Percentiles rank a stretch among this genome's conserved stretches.
phyloP scores from a whole-genome alignment of 1,140 invertebrate species.

The Dinoponera quadriceps region DNA sequence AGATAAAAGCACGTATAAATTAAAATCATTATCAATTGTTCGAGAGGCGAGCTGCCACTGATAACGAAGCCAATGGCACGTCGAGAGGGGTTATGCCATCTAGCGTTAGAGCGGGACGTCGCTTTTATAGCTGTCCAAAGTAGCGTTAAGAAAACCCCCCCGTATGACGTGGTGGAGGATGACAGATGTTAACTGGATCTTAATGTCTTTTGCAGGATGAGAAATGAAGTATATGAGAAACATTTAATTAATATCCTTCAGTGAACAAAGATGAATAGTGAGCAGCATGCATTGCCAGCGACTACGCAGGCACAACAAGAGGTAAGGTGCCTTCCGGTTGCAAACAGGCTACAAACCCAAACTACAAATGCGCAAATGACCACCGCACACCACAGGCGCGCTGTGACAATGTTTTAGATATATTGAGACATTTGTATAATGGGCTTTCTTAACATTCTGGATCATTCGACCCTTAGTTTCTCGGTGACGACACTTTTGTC shows the following conservation, averaged over 20 bases:
- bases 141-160: too few relatives aligned
- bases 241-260: constrained; percentile 77
- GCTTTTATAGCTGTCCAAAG: too few relatives aligned
- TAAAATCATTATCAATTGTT: too few relatives aligned
- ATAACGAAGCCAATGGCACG: too few relatives aligned
- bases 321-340: constrained; percentile 76
- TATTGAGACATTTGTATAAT: constrained; percentile 42
- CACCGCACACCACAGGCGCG: constrained; percentile 30
- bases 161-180: background rate
- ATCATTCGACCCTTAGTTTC: constrained; percentile 25
- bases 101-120: too few relatives aligned
- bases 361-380: constrained; percentile 78
- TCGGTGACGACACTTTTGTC: background rate
- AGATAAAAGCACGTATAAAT: too few relatives aligned
- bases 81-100: too few relatives aligned
- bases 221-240: constrained; percentile 78
- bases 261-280: constrained; percentile 85
- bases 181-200: constrained; percentile 19
- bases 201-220: constrained; percentile 77
- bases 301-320: constrained; percentile 85
- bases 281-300: constrained; percentile 85
- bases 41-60: too few relatives aligned
- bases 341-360: constrained; percentile 76
- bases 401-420: constrained; percentile 29
- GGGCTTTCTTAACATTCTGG: constrained; percentile 20